Evolutionary conservation across 2,888 invertebrate species (phyloP).

Genomic region (Mechanitis messenoides): DNA sequence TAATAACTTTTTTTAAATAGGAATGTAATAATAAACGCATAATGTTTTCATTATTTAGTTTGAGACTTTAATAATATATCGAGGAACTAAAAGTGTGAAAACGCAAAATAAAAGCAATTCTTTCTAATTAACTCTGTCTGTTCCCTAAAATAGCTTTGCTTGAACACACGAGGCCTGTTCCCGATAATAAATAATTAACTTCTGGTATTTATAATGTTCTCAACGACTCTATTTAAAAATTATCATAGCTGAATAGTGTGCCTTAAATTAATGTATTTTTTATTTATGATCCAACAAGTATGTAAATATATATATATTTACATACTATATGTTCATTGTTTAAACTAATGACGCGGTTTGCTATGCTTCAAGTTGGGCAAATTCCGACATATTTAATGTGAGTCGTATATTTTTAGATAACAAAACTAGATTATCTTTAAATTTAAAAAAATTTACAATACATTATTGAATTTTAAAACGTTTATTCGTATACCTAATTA

Average conservation of each 20-base stretch:
- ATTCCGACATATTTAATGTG: too few species aligned
- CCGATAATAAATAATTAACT: slow-evolving; percentile 67
- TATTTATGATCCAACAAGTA: too few species aligned
- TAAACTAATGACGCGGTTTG: too few species aligned
- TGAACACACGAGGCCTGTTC: slow-evolving; percentile 67
- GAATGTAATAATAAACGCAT: too few species aligned
- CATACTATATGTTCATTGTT: too few species aligned
- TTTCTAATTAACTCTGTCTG: slow-evolving; percentile 70
- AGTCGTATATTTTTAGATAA: too few species aligned
- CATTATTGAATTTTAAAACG: too few species aligned
- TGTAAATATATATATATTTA: too few species aligned
- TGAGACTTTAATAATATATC: background rate
- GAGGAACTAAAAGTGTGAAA: slow-evolving; percentile 60
- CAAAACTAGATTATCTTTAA: too few species aligned
- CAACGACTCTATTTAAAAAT: slow-evolving; percentile 51
- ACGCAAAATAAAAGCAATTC: slow-evolving; percentile 75
- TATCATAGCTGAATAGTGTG: slow-evolving; percentile 13
- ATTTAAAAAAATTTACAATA: too few species aligned
- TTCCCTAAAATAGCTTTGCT: slow-evolving; percentile 62
- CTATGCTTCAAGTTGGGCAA: too few species aligned
- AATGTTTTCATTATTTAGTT: background rate
- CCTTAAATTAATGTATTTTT: background rate
- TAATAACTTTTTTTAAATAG: background rate
- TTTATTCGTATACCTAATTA: too few species aligned
- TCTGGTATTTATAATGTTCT: slow-evolving; percentile 71